phyloP scores from a whole-genome alignment of 1,140 invertebrate genomes.

The Danaus plexippus region DNA sequence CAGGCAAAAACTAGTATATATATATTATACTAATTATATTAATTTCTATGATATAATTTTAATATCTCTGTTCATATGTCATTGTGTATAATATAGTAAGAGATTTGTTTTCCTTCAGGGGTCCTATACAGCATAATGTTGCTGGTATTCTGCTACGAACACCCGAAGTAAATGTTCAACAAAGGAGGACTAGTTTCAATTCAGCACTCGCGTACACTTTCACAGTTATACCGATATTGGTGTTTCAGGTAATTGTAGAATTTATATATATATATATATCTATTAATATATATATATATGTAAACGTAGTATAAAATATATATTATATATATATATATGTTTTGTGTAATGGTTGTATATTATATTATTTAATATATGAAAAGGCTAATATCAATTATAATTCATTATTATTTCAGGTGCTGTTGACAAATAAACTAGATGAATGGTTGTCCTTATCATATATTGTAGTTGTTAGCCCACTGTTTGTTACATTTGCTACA shows the following conservation, averaged over 20 bases:
- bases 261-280: no score
- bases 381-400: not conserved
- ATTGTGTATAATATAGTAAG: not conserved
- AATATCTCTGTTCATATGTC: no score
- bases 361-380: not conserved
- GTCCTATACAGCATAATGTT: slow-evolving; percentile 96
- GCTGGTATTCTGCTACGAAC: slow-evolving; percentile 93
- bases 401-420: slow-evolving; percentile 75
- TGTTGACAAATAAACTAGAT: slow-evolving; percentile 95
- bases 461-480: slow-evolving; percentile 87
- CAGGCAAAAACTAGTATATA: no score
- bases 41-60: no score
- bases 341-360: no score
- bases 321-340: no score
- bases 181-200: slow-evolving; percentile 91
- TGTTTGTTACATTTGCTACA: slow-evolving; percentile 91
- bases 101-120: slow-evolving; percentile 63
- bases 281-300: no score
- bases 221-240: slow-evolving; percentile 93
- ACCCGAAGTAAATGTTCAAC: slow-evolving; percentile 92
- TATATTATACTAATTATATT: not conserved
- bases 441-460: slow-evolving; percentile 84
- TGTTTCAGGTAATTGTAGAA: slow-evolving; percentile 88
- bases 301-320: no score
- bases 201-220: slow-evolving; percentile 95